Conservation (phyloP, 2,797 vertebrate genomes). For the Bovichtus diacanthus region DNA sequence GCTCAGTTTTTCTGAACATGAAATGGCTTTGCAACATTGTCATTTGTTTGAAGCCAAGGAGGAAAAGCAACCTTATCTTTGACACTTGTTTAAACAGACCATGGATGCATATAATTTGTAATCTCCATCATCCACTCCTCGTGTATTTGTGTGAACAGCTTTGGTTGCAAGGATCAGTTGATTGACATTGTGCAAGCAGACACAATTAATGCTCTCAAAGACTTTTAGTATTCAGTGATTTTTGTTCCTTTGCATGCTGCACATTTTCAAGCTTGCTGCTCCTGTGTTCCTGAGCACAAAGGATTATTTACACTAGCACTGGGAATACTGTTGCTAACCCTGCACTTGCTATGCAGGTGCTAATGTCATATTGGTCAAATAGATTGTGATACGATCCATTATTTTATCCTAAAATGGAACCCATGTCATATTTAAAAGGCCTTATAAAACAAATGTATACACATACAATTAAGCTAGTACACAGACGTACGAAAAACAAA, state of each 20-base stretch:
- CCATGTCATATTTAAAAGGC: not conserved
- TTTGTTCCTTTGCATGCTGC: conserved; percentile 27
- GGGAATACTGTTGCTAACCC: not conserved
- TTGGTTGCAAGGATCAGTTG: conserved; percentile 58
- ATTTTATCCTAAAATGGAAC: not conserved
- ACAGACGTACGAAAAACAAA: no score
- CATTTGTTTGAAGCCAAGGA: conserved; percentile 45
- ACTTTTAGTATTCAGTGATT: conserved; percentile 32
- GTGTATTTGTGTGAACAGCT: conserved; percentile 67
- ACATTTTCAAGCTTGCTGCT: conserved; percentile 1
- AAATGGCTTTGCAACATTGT: conserved; percentile 36
- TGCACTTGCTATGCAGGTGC: not conserved
- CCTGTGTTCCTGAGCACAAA: not conserved
- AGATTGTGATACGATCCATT: not conserved
- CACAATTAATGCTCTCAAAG: conserved; percentile 55
- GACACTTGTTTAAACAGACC: conserved; percentile 66
- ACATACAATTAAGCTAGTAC: no score
- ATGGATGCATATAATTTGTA: conserved; percentile 51
- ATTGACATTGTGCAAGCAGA: conserved; percentile 61
- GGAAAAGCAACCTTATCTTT: conserved; percentile 61
- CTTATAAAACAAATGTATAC: not conserved
- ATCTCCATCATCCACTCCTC: conserved; percentile 58
- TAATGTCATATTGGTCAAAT: not conserved
- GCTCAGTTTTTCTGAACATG: conserved; percentile 35
- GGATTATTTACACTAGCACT: not conserved